Base-by-base conservation (phyloP, 1,140 invertebrate species). In the Cheumatopsyche charites region DNA sequence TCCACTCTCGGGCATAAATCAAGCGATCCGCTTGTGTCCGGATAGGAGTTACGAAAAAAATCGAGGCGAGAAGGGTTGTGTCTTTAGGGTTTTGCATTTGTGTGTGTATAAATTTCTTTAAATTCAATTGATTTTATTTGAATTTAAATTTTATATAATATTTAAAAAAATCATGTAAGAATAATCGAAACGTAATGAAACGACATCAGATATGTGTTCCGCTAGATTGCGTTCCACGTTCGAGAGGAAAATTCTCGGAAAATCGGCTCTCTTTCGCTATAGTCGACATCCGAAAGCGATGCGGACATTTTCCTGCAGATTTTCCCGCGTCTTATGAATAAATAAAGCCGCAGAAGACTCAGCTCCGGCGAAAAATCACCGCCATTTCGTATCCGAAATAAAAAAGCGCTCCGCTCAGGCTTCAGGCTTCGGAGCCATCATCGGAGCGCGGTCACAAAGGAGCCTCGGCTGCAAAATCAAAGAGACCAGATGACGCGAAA, bases 1-100 rank as follows among this genome's bases (percentile, higher is more conserved):
- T 63, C 62, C 62, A 63, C 29, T 63, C 41, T 42, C 17, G 62
- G 19, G 15, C 7, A 63, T 63, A 63, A 63, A 63, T 63, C 62
- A 63, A 63, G 62, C 41, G 62, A 63, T 63, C 41, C 52, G 23
- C 21, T 2, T 3, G 52, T 13, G 15, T n/a, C 3, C 6, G 12
- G 62, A n/a, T 15, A 13, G 42, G 29, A 42, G 62, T 21, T 43
- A 42, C 36, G 29, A 36, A n/a, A n/a, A n/a, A n/a, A n/a, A n/a
- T n/a, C n/a, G n/a, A n/a, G n/a, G n/a, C 9, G 29, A 9, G 29
- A 36, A 4, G 29, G 29, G 29, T 3, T 36, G 29, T 36, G 29
- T 36, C 29, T 36, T 36, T 36, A 9, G 29, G 29, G 9, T 4
- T 36, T 3, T 36, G 29, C n/a, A n/a, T n/a, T 36, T 36, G 29